Evolutionary conservation across 2,888 invertebrate species (phyloP).

Genomic region (Drosophila trichaetosa): DNA sequence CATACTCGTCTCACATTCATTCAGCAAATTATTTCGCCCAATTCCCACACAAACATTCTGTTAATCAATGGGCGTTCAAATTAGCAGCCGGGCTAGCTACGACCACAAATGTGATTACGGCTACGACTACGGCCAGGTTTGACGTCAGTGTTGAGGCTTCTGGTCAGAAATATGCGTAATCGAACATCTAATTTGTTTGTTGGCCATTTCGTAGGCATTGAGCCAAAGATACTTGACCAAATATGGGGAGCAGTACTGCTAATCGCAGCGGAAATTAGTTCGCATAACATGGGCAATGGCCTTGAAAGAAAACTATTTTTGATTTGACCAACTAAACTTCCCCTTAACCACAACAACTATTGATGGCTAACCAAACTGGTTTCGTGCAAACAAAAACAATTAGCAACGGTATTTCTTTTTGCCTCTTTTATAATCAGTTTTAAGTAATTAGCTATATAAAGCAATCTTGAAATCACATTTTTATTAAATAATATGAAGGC

Average conservation of each 20-base stretch:
- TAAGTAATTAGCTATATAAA: slow-evolving; percentile 10
- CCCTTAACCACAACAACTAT: neutral
- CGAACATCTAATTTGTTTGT: slow-evolving; percentile 24
- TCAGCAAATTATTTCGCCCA: slow-evolving; percentile 54
- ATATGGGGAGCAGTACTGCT: slow-evolving; percentile 52
- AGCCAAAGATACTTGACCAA: slow-evolving; percentile 69
- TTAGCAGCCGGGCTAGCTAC: slow-evolving; percentile 55
- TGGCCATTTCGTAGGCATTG: neutral
- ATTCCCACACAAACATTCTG: slow-evolving; percentile 41
- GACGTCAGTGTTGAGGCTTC: slow-evolving; percentile 68
- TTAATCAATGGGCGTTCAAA: slow-evolving; percentile 71
- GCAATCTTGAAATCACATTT: neutral
- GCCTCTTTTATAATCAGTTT: neutral
- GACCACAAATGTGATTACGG: slow-evolving; percentile 21
- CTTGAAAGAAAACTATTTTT: slow-evolving; percentile 36
- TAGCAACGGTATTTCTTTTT: neutral
- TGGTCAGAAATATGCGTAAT: slow-evolving; percentile 29
- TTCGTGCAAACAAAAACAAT: neutral
- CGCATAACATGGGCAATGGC: slow-evolving; percentile 20
- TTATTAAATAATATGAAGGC: neutral
- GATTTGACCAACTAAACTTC: slow-evolving; percentile 1
- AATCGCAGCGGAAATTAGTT: slow-evolving; percentile 41
- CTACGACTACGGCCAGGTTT: slow-evolving; percentile 58
- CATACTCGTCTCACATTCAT: slow-evolving; percentile 55
- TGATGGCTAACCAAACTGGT: slow-evolving; percentile 9